These are phyloP conservation scores for Periphyllus acericola DNA, from an alignment of 2,888 invertebrate species.

Conservation along the genomic window DNA sequence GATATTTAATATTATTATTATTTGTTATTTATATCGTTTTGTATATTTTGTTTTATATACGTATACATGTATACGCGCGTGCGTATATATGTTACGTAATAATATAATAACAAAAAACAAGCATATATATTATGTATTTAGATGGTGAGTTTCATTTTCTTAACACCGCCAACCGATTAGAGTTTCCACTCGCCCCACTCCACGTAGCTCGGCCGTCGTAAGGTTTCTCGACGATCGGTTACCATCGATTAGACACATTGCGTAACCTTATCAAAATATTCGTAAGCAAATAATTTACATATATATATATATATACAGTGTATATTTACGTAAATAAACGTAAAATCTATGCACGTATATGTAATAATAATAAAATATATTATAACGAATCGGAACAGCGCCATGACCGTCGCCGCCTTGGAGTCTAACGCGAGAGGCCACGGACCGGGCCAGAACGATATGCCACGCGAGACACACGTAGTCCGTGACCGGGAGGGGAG, in stretches of 20 bases:
- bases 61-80: not conserved
- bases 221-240: not conserved
- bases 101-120: slow-evolving; percentile 42
- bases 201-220: not conserved
- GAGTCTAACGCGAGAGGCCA: not conserved
- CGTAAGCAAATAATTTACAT: not conserved
- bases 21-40: slow-evolving; percentile 7
- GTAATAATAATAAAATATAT: not conserved
- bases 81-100: not conserved
- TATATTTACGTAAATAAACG: not conserved
- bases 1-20: not conserved
- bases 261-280: slow-evolving; percentile 29
- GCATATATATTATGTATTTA: not conserved
- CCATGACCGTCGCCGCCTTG: not conserved
- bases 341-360: not conserved
- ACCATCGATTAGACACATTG: slow-evolving; percentile 42
- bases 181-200: not conserved
- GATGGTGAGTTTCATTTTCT: not conserved
- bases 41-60: not conserved
- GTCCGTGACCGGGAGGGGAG: not conserved
- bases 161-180: not conserved
- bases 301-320: not conserved
- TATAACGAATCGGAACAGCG: not conserved
- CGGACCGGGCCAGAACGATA: not conserved
- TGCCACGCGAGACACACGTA: not conserved